Evolutionary conservation across 1,140 invertebrate species (phyloP).

Genomic region (Drosophila ohnishii): DNA sequence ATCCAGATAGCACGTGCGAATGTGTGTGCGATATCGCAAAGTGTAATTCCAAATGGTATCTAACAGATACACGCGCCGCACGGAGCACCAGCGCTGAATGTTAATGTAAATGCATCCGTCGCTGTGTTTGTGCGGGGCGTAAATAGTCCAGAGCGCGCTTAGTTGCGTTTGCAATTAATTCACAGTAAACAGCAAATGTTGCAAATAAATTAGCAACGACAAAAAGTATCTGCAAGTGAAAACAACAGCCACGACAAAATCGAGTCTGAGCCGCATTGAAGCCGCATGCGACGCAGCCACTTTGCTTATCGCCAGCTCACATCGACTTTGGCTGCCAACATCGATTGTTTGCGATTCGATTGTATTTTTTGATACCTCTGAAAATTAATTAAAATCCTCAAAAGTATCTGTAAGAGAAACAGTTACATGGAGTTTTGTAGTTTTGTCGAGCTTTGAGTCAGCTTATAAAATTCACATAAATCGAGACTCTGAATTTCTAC

Average conservation of each 20-base stretch:
- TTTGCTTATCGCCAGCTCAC: conserved; percentile 63
- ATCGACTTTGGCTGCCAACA: conserved; percentile 50
- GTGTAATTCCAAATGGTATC: conserved; percentile 58
- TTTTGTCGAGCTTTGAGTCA: background rate
- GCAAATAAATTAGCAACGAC: conserved; percentile 76
- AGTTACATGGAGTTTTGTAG: too few relatives aligned
- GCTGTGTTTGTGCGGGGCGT: conserved; percentile 51
- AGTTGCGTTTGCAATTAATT: conserved; percentile 79
- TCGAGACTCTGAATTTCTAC: background rate
- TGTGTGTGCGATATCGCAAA: conserved; percentile 36
- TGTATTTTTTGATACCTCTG: conserved; percentile 8
- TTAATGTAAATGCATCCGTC: conserved; percentile 21
- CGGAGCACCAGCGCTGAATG: conserved; percentile 3
- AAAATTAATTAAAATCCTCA: background rate
- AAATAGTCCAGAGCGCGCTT: conserved; percentile 77
- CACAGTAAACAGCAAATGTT: conserved; percentile 81
- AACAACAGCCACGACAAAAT: conserved; percentile 50
- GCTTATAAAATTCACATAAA: background rate
- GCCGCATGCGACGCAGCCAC: conserved; percentile 62
- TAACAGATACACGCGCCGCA: conserved; percentile 37
- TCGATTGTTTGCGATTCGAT: conserved; percentile 24
- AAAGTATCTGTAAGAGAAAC: too few relatives aligned
- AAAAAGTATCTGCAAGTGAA: conserved; percentile 45
- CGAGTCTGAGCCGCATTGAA: conserved; percentile 64
- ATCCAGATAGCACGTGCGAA: conserved; percentile 49